Base-by-base conservation (phyloP, 2,888 invertebrate genomes). In the Andricus quercusramuli region DNA sequence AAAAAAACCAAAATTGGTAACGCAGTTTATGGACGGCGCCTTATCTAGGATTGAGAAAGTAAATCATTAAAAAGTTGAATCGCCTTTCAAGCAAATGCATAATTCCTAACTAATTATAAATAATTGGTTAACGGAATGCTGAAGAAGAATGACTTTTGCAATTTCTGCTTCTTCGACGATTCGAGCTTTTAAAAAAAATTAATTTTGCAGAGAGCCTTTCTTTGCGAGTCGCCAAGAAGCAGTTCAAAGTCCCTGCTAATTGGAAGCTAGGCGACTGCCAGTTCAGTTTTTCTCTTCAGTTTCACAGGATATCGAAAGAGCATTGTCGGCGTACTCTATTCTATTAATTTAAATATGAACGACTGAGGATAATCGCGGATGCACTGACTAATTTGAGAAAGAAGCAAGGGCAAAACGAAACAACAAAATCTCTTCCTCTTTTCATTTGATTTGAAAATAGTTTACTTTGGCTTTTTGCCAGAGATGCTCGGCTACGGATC, bases 391-490 rank as follows among this genome's bases (percentile, higher is more conserved):
- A 74, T 56, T 51, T 20, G 56, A 74, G 51, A 74, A 59, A n/a
- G 74, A 74, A 56, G 51, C 74, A 29, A 74, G 74, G 17, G 32
- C 32, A 74, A 74, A 74, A 74, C n/a, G 51, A 74, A 56, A 74
- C 51, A 74, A 70, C 29, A 70, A 74, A 56, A 74, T 56, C 51
- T 56, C 37, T 59, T 74, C n/a, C 56, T 74, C 67, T 67, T 80
- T 80, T 80, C 79, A 41, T 78, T 67, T 37, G 79, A 78, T 81
- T 82, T 83, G 81, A 85, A 85, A 88, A 85, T 86, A 85, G 83
- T 88, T 85, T 79, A 64, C 65, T 29, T 74, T 86, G 86, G 85
- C 85, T 25, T 56, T 68, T 64, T 22, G 79, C 84, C 85, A 85
- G 82, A 66, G 15, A 76, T 79, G n/a, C 32, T 74, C 13, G n/a